phyloP scores from a whole-genome alignment of 2,888 invertebrate genomes.

The Cantharis flavilabris region DNA sequence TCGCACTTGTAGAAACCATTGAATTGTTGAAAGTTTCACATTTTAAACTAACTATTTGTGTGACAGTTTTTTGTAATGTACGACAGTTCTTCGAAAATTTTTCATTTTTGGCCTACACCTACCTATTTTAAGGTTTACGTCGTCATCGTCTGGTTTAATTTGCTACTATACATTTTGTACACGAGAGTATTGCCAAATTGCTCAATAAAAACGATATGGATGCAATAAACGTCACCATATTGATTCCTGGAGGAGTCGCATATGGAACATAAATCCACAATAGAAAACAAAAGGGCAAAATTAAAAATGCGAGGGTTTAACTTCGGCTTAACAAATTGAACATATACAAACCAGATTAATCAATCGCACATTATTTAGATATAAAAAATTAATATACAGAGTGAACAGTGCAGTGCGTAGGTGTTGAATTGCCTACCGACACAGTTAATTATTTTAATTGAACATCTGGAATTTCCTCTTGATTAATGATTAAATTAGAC shows the following conservation, averaged over 20 bases:
- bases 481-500: not conserved
- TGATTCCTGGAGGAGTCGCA: not conserved
- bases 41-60: conserved; percentile 21
- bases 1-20: not conserved
- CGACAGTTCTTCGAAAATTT: conserved; percentile 1
- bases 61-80: conserved; percentile 23
- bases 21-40: conserved; percentile 9
- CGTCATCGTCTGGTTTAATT: not conserved
- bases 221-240: not conserved
- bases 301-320: not conserved
- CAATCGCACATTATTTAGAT: not conserved
- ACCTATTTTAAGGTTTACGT: not conserved
- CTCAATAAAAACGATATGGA: not conserved
- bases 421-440: not conserved
- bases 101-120: conserved; percentile 7
- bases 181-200: not conserved
- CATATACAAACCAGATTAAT: not conserved
- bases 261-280: not conserved
- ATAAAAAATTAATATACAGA: not conserved
- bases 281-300: not conserved
- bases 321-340: not conserved
- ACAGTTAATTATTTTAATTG: not conserved
- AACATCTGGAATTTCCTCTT: not conserved
- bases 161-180: not conserved
- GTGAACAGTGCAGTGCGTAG: not conserved